Evolutionary conservation across 2,888 invertebrate species (phyloP), one percentile per base, ranked within the genome.

Genomic region (Mactromeris polynyma): DNA sequence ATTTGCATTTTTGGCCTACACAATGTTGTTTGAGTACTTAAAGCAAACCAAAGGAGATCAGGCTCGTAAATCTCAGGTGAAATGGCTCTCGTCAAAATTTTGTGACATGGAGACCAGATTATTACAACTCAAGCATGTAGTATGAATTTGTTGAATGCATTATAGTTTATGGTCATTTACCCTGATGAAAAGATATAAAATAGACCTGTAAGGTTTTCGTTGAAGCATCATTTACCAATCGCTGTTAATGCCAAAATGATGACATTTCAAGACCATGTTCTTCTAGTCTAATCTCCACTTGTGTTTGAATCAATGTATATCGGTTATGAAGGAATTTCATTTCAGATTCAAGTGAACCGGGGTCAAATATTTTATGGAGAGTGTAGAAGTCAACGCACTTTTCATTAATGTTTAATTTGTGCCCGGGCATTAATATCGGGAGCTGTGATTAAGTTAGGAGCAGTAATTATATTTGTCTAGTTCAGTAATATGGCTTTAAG

Each of bases 381-480:
- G 58, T n/a, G 58, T 26, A 84, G 38, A 84, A 84, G 54, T 36
- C 26, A 78, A 33, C 54, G n/a, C 77, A 54, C 84, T 84, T 84
- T 78, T 36, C 33, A 77, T 77, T 84, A 26, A 19, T 36, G 54
- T 84, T 84, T 77, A 84, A 77, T 83, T 54, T 84, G 77, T 84
- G 78, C 38, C 33, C 19, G 7, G 31, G 84, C 54, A 77, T 84
- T 78, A 84, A 78, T 84, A 77, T 78, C 46, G 51, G 77, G 54
- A 77, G 73, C 26, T 19, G 58, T 33, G 69, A 83, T 73, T 83
- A 83, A 46, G 26, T 42, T 3, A 21, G 31, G 78, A 78, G 54
- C 77, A 84, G 38, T 84, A 54, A 84, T 84, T 78, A 84, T 84
- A 36, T 78, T 84, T 78, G 54, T 6, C 21, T 51, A 73, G 78